phyloP scores from a whole-genome alignment of 2,888 invertebrate genomes.

The Escarpia spicata region DNA sequence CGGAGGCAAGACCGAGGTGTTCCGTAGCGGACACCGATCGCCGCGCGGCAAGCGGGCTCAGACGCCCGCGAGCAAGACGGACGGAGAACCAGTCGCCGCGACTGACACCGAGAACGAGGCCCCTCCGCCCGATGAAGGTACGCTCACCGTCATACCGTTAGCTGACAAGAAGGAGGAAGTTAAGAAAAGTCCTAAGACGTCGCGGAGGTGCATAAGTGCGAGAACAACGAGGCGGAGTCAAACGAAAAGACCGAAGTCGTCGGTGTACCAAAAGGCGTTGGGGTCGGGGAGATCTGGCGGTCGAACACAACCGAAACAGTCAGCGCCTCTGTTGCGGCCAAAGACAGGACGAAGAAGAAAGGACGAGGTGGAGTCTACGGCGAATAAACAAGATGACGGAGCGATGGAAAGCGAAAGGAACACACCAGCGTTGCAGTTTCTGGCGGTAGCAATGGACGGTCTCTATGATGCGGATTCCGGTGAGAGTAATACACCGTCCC shows the following conservation, averaged over 20 bases:
- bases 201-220: neutral
- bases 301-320: neutral
- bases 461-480: neutral
- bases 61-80: neutral
- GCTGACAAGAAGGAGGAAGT: neutral
- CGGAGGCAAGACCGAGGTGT: constrained; percentile 17
- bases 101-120: neutral
- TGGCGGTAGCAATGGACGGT: neutral
- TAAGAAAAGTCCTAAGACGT: neutral
- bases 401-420: neutral
- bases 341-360: neutral
- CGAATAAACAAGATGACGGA: neutral
- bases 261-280: neutral
- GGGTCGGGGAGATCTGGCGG: neutral
- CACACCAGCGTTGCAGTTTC: neutral
- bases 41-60: neutral
- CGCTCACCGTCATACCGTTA: neutral
- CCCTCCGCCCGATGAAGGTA: neutral
- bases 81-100: neutral
- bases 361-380: neutral
- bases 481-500: neutral
- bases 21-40: neutral
- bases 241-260: neutral
- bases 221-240: neutral
- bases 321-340: neutral